Percentiles rank a stretch among this genome's conserved stretches.
These are phyloP conservation scores for Athalia cordata DNA, from an alignment of 2,888 invertebrate species.

Conservation along the genomic window DNA sequence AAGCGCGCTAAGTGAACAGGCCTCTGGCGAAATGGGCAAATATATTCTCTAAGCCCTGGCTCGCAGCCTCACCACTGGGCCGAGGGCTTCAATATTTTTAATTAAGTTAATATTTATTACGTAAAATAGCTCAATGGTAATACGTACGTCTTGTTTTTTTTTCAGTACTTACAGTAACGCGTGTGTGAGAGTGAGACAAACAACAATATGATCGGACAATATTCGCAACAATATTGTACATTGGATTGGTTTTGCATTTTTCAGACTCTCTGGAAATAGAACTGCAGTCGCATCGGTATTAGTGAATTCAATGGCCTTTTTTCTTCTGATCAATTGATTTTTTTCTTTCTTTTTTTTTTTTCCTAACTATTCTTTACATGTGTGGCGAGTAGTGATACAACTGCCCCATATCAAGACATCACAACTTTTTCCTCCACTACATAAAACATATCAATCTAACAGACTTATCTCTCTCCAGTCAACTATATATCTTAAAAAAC, in stretches of 20 bases:
- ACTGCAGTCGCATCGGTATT: constrained; percentile 61
- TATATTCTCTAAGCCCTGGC: constrained; percentile 52
- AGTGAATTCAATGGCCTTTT: constrained; percentile 39
- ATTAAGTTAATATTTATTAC: constrained; percentile 66
- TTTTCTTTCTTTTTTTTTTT: neutral
- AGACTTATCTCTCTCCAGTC: constrained; percentile 23
- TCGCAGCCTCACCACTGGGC: constrained; percentile 62
- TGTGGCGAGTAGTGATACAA: constrained; percentile 9
- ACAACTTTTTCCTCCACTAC: neutral
- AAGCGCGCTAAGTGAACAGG: constrained; percentile 55
- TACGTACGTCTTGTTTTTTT: constrained; percentile 71
- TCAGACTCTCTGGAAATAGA: constrained; percentile 74
- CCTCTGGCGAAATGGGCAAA: constrained; percentile 58
- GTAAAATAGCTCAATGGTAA: constrained; percentile 70
- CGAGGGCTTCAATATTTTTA: constrained; percentile 58
- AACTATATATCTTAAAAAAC: neutral
- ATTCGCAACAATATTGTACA: constrained; percentile 72
- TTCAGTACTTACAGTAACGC: constrained; percentile 73
- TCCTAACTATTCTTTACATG: constrained; percentile 13
- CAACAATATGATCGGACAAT: constrained; percentile 72
- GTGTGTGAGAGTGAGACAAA: constrained; percentile 72
- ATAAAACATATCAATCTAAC: constrained; percentile 23
- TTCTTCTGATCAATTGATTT: constrained; percentile 8
- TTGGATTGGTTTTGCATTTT: constrained; percentile 73
- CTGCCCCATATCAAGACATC: neutral